A percentile compares a stretch with the other conserved stretches of the same genome.
phyloP scores from a whole-genome alignment of 2,113 vertebrate species.

The Bujurquina vittata region DNA sequence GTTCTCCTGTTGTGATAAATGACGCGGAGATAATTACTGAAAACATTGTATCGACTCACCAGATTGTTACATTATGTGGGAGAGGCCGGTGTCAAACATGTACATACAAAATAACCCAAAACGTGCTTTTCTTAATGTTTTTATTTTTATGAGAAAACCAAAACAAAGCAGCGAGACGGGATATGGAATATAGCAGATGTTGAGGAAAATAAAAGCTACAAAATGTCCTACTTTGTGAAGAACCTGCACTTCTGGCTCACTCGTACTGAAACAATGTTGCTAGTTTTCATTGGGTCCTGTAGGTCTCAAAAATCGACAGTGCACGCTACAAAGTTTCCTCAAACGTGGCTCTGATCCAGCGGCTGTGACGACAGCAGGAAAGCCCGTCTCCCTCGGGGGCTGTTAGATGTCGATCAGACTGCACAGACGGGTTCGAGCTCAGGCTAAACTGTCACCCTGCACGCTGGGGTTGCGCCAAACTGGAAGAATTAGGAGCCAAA shows the following conservation, averaged over 20 bases:
- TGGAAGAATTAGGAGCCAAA: background rate
- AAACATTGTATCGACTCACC: background rate
- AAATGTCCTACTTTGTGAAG: background rate
- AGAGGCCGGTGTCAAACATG: background rate
- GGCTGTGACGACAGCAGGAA: background rate
- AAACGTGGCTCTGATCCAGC: background rate
- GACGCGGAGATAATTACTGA: slow-evolving; percentile 8
- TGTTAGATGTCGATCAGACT: background rate
- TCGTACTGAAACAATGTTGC: too few species aligned
- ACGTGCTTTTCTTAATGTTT: background rate
- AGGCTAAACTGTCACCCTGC: background rate
- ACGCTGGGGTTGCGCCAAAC: background rate
- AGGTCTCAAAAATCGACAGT: background rate
- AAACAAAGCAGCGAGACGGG: background rate
- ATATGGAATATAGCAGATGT: too few species aligned
- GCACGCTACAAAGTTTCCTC: background rate
- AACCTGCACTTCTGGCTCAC: background rate
- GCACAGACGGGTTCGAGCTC: background rate
- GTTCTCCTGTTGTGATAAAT: background rate
- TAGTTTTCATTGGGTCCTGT: too few species aligned
- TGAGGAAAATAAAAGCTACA: too few species aligned
- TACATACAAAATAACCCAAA: background rate
- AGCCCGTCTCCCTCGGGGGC: background rate
- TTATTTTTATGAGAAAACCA: too few species aligned
- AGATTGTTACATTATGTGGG: background rate